Conservation (phyloP, 2,888 invertebrate genomes). For the Latheticus oryzae region DNA sequence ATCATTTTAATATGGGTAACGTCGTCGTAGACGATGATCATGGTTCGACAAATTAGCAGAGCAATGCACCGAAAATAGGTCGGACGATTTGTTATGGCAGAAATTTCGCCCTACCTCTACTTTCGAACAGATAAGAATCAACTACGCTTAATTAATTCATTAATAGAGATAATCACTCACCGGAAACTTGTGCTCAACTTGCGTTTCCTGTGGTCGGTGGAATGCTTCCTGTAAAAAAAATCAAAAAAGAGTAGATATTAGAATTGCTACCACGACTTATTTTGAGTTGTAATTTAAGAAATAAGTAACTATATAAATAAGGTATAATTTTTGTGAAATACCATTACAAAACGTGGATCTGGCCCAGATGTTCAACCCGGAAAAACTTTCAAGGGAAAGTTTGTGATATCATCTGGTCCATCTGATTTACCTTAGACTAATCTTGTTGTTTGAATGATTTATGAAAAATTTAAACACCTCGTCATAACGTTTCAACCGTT, state of each 20-base stretch:
- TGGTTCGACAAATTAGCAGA: conserved; percentile 15
- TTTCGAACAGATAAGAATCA: conserved; percentile 19
- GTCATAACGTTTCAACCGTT: conserved; percentile 36
- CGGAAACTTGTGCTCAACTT: conserved; percentile 64
- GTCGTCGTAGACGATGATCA: background rate
- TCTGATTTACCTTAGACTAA: conserved; percentile 9
- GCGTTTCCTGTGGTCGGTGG: conserved; percentile 64
- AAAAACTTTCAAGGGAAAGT: conserved; percentile 27
- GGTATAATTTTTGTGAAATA: conserved; percentile 11
- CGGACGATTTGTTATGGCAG: conserved; percentile 32
- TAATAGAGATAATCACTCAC: conserved; percentile 55
- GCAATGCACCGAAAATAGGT: conserved; percentile 38
- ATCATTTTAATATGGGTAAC: background rate
- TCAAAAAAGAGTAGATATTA: too few relatives aligned
- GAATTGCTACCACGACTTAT: too few relatives aligned
- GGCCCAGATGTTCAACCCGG: conserved; percentile 30
- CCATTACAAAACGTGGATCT: conserved; percentile 23
- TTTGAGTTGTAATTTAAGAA: too few relatives aligned
- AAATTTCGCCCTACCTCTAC: conserved; percentile 21
- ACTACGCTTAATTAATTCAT: conserved; percentile 28
- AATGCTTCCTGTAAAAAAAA: conserved; percentile 62
- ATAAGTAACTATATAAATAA: too few relatives aligned
- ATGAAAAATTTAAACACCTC: conserved; percentile 37
- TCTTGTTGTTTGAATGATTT: conserved; percentile 31
- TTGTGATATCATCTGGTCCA: conserved; percentile 23